Conservation (phyloP, 2,888 invertebrate species). For the Ennomos erosarius region DNA sequence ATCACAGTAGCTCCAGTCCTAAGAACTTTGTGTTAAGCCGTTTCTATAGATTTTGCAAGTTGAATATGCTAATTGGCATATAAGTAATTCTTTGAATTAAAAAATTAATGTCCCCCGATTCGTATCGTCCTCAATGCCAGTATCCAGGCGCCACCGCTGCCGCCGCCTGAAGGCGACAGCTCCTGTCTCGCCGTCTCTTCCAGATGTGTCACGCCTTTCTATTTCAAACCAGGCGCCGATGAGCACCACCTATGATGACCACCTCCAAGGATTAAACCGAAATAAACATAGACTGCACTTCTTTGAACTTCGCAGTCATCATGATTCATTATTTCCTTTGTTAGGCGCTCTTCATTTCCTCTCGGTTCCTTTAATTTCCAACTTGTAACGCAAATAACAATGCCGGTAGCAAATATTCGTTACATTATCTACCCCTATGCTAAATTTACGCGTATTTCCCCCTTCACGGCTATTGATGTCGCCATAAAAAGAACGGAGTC, state of each 20-base stretch:
- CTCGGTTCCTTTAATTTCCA: constrained; percentile 13
- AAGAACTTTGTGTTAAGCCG: too few species aligned
- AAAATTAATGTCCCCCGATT: constrained; percentile 37
- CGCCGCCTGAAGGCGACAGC: constrained; percentile 45
- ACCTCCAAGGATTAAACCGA: constrained; percentile 45
- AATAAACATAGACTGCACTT: constrained; percentile 39
- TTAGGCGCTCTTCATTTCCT: constrained; percentile 11
- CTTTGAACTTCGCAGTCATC: constrained; percentile 32
- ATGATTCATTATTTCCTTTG: constrained; percentile 40
- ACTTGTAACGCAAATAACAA: constrained; percentile 25
- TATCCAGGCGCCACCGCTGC: constrained; percentile 24
- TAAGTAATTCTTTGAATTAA: constrained; percentile 33
- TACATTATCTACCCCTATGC: constrained; percentile 23
- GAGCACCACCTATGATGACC: constrained; percentile 56
- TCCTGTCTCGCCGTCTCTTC: constrained; percentile 57
- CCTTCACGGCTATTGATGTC: constrained; percentile 30
- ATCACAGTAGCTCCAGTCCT: too few species aligned
- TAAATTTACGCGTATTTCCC: constrained; percentile 16
- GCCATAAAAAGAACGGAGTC: constrained; percentile 44
- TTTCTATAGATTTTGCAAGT: constrained; percentile 5
- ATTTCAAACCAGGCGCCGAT: constrained; percentile 72
- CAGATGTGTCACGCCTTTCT: constrained; percentile 76
- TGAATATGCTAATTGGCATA: constrained; percentile 19
- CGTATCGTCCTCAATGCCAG: too few species aligned
- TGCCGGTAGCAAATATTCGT: constrained; percentile 15